Evolutionary conservation across 1,140 invertebrate genomes (phyloP), one percentile per base, ranked within the genome.

Genomic region (Vollenhovia emeryi): DNA sequence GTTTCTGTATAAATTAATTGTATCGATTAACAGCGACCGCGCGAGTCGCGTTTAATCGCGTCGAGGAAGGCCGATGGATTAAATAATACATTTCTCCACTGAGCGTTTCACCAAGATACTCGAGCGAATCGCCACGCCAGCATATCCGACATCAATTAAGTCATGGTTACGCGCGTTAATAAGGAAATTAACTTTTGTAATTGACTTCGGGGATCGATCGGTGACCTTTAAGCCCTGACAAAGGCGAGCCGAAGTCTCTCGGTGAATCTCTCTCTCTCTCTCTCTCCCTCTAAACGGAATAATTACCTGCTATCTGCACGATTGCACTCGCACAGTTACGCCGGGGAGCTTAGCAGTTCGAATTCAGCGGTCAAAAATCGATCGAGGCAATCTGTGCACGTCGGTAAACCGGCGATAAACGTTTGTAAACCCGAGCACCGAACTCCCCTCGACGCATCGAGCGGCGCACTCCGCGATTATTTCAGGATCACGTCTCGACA

Each of bases 61-160:
- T 59, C 50, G 40, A 71, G 66, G 66, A 82, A 82, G 78, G 78
- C 78, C 78, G 78, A 73, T 40, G 66, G 50, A 82, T 82, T 45
- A 73, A 82, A 71, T 82, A 71, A 71, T 73, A 59, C 66, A 57
- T 45, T 82, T 57, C 68, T 52, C 62, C 62, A 36, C 66, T 48
- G 36, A 80, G 21, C 50, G 27, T 73, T 82, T 57, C 43, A 33
- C 66, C 50, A 45, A 82, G 78, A 73, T 68, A 82, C 40, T 57
- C 59, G 66, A 59, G 27, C 21, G 18, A 68, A 68, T 36, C 2
- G 43, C 48, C n/a, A 30, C 66, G 50, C 33, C 50, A 33, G 50
- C 50, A 15, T n/a, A 48, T 50, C 33, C 33, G 66, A 73, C 24
- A 33, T 62, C 27, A 69, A 80, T 80, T 45, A 73, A 82, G 13